Conservation (phyloP, 92 coral and sea anemone genomes). For the Porites divaricata region DNA sequence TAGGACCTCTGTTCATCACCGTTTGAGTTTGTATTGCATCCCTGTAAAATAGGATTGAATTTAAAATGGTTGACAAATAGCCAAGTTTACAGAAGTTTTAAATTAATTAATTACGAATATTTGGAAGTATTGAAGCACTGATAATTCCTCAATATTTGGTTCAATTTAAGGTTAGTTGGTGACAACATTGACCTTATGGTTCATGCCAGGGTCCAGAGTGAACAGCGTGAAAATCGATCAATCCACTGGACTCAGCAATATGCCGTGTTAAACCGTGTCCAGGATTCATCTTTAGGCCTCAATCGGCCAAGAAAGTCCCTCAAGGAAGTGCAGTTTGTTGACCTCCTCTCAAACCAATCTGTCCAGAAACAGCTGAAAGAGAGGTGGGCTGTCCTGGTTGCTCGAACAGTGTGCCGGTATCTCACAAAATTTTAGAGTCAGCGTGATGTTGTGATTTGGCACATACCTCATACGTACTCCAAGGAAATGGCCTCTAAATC, state of each 20-base stretch:
- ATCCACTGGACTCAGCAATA: slow-evolving; percentile 75
- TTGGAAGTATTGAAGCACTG: background rate
- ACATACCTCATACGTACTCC: slow-evolving; percentile 55
- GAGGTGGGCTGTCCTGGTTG: slow-evolving; percentile 57
- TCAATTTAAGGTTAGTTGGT: slow-evolving; percentile 46
- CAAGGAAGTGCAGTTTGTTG: slow-evolving; percentile 45
- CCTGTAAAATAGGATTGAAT: no score
- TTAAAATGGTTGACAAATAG: no score
- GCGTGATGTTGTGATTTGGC: slow-evolving; percentile 41
- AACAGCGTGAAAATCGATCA: slow-evolving; percentile 32
- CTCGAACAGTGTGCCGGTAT: slow-evolving; percentile 44
- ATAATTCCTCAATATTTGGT: background rate
- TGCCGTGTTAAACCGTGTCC: slow-evolving; percentile 25
- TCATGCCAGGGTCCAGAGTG: slow-evolving; percentile 46
- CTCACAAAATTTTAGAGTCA: slow-evolving; percentile 29
- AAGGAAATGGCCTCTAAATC: background rate
- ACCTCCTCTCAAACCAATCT: slow-evolving; percentile 50
- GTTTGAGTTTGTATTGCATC: no score
- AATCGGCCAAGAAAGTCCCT: slow-evolving; percentile 9
- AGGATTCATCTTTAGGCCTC: slow-evolving; percentile 37
- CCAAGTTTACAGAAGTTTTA: no score
- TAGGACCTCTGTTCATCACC: no score
- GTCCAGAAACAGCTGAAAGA: slow-evolving; percentile 52
- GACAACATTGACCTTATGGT: slow-evolving; percentile 60
- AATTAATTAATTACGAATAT: no score